Base-by-base conservation (phyloP, 2,797 vertebrate genomes). In the Acipenser ruthenus region DNA sequence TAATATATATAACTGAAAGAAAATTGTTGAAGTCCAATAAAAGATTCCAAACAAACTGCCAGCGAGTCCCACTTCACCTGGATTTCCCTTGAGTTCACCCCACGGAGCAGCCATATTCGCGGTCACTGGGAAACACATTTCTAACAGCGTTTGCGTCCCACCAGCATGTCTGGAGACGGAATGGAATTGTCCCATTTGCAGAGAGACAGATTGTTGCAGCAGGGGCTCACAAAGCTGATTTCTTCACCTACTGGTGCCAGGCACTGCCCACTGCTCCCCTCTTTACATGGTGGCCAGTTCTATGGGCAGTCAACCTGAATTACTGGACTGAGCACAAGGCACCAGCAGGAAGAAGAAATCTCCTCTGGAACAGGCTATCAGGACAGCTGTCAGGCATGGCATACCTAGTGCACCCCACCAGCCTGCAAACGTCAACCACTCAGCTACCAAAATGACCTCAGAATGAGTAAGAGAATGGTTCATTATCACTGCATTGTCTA, bases 191-290 rank as follows among this genome's bases (percentile, higher is more conserved):
- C 75, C 79, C 79, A 70, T 68, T 74, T 79, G 80, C 74, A 71
- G 73, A 68, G 80, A 80, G 84, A 86, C 88, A 88, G 88, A 85
- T 88, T 87, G 87, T 73, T 73, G 80, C 81, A 70, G 47, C 70
- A 80, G 85, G 79, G 71, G 79, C 70, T 75, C 75, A 68, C 74
- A 65, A 76, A 83, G 79, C 84, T 84, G 83, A 85, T 84, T 87
- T 87, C 85, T 88, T 84, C 82, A 88, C 86, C 88, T 84, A 85
- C 74, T 76, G 84, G 75, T 75, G 78, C 69, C 72, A 78, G 68
- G 70, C 73, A 79, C 77, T 73, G 73, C 74, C 77, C 77, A 76
- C 75, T 50, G 15, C 80, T 71, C 73, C 67, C 64, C 65, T 72
- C 71, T 68, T 69, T 6, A 56, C 59, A 60, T 75, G 73, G 76